Percentiles rank a stretch among this genome's conserved stretches.
Conservation (phyloP, 2,888 invertebrate species). For the Ferrisia virgata region DNA sequence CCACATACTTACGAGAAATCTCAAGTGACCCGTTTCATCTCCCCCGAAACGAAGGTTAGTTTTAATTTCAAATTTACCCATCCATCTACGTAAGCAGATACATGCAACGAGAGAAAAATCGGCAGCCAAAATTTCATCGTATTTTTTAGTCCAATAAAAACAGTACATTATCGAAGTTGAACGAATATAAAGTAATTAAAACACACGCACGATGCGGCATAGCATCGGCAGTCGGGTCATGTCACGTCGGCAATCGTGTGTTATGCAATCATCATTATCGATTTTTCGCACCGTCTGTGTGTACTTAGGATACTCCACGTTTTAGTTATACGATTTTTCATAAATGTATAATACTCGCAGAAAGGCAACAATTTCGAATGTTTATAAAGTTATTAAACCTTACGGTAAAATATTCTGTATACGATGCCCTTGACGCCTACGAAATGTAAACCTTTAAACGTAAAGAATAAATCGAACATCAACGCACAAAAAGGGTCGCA, state of each 20-base stretch:
- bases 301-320: not conserved
- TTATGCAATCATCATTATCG: slow-evolving; percentile 16
- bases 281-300: not conserved
- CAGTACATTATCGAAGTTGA: not conserved
- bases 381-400: not conserved
- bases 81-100: too few relatives aligned
- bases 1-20: too few relatives aligned
- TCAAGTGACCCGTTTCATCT: not conserved
- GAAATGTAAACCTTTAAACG: not conserved
- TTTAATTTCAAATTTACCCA: not conserved
- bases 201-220: not conserved
- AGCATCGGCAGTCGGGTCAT: not conserved
- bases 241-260: too few relatives aligned
- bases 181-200: not conserved
- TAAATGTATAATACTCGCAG: not conserved
- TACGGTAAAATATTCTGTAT: not conserved
- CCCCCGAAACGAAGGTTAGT: not conserved
- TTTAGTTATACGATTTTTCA: not conserved
- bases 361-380: not conserved
- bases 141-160: not conserved
- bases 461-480: not conserved
- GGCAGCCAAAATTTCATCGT: not conserved
- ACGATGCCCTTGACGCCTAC: not conserved
- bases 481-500: not conserved
- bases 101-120: not conserved